Conservation (phyloP, 35 echinoderm and acorn worm species). For the Hemicentrotus pulcherrimus region DNA sequence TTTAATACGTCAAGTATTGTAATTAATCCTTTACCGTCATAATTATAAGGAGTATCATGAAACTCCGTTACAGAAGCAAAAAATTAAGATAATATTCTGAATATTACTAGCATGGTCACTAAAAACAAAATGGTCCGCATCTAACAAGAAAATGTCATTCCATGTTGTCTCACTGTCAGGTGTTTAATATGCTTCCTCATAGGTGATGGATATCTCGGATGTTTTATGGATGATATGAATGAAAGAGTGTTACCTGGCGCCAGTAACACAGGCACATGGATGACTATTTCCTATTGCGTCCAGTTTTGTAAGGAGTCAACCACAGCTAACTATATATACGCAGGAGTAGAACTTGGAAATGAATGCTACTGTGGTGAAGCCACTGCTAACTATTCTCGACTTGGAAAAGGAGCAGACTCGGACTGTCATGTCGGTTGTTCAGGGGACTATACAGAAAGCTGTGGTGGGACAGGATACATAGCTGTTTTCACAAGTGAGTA, state of each 20-base stretch:
- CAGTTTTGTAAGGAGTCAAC: not conserved
- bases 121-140: no score
- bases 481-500: not conserved
- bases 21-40: no score
- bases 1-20: no score
- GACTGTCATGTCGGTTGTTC: not conserved
- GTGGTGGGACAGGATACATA: not conserved
- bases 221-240: not conserved
- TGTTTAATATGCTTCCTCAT: not conserved
- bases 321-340: not conserved
- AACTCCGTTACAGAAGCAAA: no score
- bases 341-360: not conserved
- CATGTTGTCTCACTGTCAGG: not conserved
- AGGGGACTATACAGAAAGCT: not conserved
- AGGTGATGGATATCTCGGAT: slow-evolving; percentile 22
- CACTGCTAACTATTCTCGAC: not conserved
- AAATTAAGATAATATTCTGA: no score
- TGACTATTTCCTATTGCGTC: not conserved
- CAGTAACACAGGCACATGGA: not conserved
- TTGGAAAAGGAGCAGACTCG: not conserved
- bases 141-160: not conserved
- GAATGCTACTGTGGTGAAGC: not conserved
- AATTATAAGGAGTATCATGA: no score
- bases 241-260: not conserved
- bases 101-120: no score